Evolutionary conservation across 2,113 vertebrate genomes (phyloP).

Genomic region (Micronycteris hirsuta): DNA sequence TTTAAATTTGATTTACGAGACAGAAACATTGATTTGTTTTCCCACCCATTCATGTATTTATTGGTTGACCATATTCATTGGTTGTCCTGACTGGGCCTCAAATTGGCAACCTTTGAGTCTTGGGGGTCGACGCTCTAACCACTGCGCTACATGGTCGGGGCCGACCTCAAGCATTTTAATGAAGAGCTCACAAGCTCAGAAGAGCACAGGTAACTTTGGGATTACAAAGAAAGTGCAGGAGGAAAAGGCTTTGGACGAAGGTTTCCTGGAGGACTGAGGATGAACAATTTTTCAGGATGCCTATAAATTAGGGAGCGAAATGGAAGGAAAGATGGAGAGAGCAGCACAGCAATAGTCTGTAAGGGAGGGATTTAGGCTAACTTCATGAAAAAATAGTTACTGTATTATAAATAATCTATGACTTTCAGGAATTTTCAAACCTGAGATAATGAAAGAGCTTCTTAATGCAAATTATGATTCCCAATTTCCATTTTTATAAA

Average conservation of each 20-base stretch:
- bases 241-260: background rate
- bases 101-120: no score
- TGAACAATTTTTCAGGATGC: background rate
- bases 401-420: background rate
- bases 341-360: background rate
- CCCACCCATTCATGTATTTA: no score
- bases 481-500: constrained; percentile 9
- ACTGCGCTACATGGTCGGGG: no score
- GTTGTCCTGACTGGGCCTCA: no score
- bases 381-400: background rate
- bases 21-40: no score
- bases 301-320: background rate
- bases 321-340: background rate
- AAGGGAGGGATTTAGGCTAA: background rate
- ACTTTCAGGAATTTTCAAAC: constrained; percentile 23
- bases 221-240: background rate
- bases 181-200: background rate
- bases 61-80: no score
- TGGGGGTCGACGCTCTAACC: no score
- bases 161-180: background rate
- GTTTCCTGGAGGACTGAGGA: background rate
- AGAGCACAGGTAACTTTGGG: background rate
- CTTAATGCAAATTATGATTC: background rate
- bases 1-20: no score
- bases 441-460: background rate